Base-by-base conservation (phyloP, 2,113 vertebrate genomes). In the Sialia sialis region DNA sequence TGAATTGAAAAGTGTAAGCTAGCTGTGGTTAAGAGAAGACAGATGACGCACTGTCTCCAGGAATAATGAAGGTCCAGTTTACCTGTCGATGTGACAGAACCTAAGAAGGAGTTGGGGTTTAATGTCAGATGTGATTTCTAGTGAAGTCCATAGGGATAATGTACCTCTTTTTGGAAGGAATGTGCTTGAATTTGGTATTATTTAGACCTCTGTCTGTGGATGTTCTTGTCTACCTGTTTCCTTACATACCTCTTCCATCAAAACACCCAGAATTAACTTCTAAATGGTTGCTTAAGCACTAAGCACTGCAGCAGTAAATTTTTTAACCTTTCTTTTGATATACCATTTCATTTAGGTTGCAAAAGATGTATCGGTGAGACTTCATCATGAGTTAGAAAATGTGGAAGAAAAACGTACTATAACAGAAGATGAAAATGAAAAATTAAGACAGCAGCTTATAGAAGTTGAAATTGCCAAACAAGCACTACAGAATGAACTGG, bases 371-470 rank as follows among this genome's bases (percentile, higher is more conserved):
- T 99, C 99, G 1, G 99, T 99, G 90, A 99, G 99, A 80, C 98
- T 99, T 96, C 99, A 99, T 95, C 99, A 99, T 9, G 99, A 99
- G 92, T 94, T 99, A 90, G 99, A 99, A 98, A 99, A 98, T 6
- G 99, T 99, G 88, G 99, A 99, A 97, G 99, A 99, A 97, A 99
- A 99, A 92, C 98, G 99, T 83, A 98, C 99, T 25, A 98, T 98
- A 96, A 99, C 99, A 44, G 99, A 99, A 94, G 99, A 99, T 36
- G 99, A 99, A 97, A 99, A 99, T 85, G 99, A 99, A 96, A 99
- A 98, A 89, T 96, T 99, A 88, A 98, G 99, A 89, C 99, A 99
- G 95, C 98, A 99, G 96, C 98, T 99, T 76, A 99, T 99, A 91
- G 98, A 99, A 97, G 99, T 99, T 90, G 99, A 99, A 86, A 98